Evolutionary conservation across 2,113 vertebrate genomes (phyloP).

Genomic region (Varanus salvator): DNA sequence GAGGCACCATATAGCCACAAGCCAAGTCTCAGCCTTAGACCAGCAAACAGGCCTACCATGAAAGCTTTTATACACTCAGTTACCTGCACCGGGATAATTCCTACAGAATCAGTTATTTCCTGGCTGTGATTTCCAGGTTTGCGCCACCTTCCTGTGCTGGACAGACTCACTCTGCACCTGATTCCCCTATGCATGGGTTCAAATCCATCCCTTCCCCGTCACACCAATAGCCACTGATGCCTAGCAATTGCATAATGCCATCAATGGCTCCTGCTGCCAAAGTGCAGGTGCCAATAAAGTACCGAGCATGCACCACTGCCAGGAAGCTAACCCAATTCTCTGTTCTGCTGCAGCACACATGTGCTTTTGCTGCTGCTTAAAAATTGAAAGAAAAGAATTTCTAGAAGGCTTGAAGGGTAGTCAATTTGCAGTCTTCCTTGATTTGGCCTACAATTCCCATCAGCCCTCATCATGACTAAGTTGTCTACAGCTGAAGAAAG

Average conservation of each 20-base stretch:
- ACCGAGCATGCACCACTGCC: background rate
- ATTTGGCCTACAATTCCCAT: too few species aligned
- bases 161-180: background rate
- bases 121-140: background rate
- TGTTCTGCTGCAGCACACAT: background rate
- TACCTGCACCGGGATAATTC: background rate
- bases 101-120: background rate
- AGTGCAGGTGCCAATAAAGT: background rate
- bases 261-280: too few species aligned
- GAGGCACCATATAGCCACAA: too few species aligned
- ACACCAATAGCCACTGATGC: background rate
- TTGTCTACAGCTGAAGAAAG: too few species aligned
- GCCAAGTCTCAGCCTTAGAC: background rate
- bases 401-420: background rate
- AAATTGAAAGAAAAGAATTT: background rate
- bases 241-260: background rate
- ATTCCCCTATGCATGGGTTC: background rate
- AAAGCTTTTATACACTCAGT: background rate
- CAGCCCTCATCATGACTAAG: too few species aligned
- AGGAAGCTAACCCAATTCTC: background rate
- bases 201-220: background rate
- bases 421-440: too few species aligned
- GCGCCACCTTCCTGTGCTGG: background rate
- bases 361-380: too few species aligned
- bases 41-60: background rate